These are phyloP conservation scores for Octodon degus DNA, from an alignment of 2,113 vertebrate species.

Conservation along the genomic window DNA sequence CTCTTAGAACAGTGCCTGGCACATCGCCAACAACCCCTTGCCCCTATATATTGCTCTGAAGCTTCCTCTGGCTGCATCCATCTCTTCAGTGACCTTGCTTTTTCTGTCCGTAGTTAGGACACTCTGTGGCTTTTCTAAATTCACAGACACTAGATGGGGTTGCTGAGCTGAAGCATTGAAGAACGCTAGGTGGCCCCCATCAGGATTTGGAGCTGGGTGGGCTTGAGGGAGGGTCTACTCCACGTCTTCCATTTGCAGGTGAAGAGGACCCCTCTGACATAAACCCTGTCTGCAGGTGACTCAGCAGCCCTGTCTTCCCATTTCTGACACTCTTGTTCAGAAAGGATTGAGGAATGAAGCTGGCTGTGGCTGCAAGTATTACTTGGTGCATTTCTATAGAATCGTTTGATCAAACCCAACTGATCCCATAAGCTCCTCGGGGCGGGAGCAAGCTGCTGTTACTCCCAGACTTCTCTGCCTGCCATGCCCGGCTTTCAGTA, in stretches of 20 bases:
- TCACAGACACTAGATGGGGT: conserved; percentile 65
- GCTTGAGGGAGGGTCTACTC: neutral
- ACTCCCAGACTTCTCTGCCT: neutral
- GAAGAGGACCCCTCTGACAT: neutral
- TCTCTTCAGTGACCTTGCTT: neutral
- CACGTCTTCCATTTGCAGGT: neutral
- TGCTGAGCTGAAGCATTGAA: conserved; percentile 53
- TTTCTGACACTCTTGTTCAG: neutral
- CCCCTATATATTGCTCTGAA: neutral
- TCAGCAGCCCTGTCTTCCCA: neutral
- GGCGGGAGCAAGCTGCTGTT: neutral
- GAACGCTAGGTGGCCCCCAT: neutral
- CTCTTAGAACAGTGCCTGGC: neutral
- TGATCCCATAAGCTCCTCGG: neutral
- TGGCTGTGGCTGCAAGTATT: neutral
- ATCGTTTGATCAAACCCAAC: neutral
- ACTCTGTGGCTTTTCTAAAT: neutral
- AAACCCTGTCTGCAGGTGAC: neutral
- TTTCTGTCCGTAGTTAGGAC: neutral
- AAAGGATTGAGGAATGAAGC: neutral
- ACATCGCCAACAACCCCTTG: neutral
- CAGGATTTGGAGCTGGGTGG: neutral
- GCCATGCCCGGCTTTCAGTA: neutral
- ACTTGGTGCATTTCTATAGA: neutral
- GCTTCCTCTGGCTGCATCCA: neutral